Evolutionary conservation across 2,888 invertebrate species (phyloP).

Genomic region (Volucella inanis): DNA sequence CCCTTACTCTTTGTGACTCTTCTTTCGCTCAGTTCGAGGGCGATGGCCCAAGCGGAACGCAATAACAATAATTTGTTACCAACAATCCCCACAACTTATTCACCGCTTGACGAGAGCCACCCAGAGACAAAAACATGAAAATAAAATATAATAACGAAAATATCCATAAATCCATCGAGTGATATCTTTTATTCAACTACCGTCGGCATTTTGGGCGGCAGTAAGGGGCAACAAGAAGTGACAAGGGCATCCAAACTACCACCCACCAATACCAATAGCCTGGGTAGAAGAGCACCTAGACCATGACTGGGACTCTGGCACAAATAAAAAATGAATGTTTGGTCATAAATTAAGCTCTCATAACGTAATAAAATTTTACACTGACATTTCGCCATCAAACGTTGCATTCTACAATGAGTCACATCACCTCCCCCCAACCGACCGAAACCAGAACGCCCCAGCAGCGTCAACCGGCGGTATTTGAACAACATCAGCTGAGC

Average conservation of each 20-base stretch:
- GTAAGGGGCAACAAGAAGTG: neutral
- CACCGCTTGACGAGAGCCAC: slow-evolving; percentile 51
- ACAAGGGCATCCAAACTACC: neutral
- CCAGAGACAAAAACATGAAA: slow-evolving; percentile 71
- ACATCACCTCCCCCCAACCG: slow-evolving; percentile 4
- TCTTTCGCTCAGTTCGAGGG: slow-evolving; percentile 38
- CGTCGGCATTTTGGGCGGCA: slow-evolving; percentile 68
- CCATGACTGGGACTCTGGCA: slow-evolving; percentile 18
- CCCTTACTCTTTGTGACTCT: neutral
- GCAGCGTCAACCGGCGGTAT: too few relatives aligned
- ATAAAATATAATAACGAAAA: slow-evolving; percentile 74
- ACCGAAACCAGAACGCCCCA: too few relatives aligned
- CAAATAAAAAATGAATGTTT: slow-evolving; percentile 72
- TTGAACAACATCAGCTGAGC: slow-evolving; percentile 15
- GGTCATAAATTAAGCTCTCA: slow-evolving; percentile 83
- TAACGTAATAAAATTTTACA: slow-evolving; percentile 82
- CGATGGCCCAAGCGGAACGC: slow-evolving; percentile 72
- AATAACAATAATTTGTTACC: slow-evolving; percentile 72
- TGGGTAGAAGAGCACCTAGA: slow-evolving; percentile 35
- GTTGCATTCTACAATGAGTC: slow-evolving; percentile 70
- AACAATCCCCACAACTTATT: slow-evolving; percentile 36
- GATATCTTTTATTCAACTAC: slow-evolving; percentile 73
- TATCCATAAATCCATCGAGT: slow-evolving; percentile 74
- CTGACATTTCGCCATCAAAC: slow-evolving; percentile 82
- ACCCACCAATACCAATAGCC: slow-evolving; percentile 8